Conservation (phyloP, 2,888 invertebrate species). For the Platerodrilus igneus region DNA sequence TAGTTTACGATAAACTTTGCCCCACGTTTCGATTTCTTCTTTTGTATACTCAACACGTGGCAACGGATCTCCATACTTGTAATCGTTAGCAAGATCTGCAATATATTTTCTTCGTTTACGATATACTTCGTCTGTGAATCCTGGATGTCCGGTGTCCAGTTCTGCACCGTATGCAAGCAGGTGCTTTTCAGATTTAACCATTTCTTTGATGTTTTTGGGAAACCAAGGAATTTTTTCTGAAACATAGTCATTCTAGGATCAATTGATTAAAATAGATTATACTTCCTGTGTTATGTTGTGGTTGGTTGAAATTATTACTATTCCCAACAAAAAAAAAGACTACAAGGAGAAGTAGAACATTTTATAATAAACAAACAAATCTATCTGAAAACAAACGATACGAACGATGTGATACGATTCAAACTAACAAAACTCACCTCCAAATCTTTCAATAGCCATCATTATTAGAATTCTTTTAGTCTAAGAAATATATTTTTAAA, state of each 20-base stretch:
- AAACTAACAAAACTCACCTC: too few relatives aligned
- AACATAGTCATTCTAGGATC: slow-evolving; percentile 20
- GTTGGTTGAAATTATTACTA: too few relatives aligned
- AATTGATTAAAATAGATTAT: too few relatives aligned
- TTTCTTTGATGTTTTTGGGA: slow-evolving; percentile 86
- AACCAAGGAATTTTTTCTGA: slow-evolving; percentile 94
- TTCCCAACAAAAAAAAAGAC: too few relatives aligned
- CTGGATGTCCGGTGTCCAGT: slow-evolving; percentile 92
- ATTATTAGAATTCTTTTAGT: too few relatives aligned
- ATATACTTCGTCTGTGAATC: slow-evolving; percentile 92
- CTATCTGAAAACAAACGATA: too few relatives aligned
- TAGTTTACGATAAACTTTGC: slow-evolving; percentile 79
- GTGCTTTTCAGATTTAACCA: slow-evolving; percentile 96
- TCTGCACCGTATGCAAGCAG: slow-evolving; percentile 95
- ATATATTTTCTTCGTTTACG: slow-evolving; percentile 77
- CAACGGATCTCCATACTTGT: slow-evolving; percentile 87
- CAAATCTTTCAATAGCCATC: too few relatives aligned
- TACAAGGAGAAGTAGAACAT: too few relatives aligned
- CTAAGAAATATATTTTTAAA: too few relatives aligned
- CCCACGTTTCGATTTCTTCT: slow-evolving; percentile 89
- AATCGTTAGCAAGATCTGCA: slow-evolving; percentile 93
- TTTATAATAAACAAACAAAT: too few relatives aligned
- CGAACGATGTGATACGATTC: too few relatives aligned
- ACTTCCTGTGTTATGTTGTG: too few relatives aligned
- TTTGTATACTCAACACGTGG: slow-evolving; percentile 86